phyloP scores from a whole-genome alignment of 2,113 vertebrate species.

The Gulo gulo region DNA sequence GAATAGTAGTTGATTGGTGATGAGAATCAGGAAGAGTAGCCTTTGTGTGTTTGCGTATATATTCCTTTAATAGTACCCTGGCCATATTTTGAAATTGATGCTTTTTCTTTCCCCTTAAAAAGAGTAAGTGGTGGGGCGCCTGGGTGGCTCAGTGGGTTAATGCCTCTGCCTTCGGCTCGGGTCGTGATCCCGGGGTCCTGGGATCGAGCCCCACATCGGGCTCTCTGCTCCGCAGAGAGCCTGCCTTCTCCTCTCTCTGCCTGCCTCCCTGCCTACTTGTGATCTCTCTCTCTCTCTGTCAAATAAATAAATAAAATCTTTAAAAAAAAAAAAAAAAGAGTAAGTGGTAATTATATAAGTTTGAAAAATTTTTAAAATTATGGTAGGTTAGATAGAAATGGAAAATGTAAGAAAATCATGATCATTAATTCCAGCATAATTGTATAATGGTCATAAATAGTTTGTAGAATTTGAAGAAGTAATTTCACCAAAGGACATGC shows the following conservation, averaged over 20 bases:
- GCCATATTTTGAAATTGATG: neutral
- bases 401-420: neutral
- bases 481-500: neutral
- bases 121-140: neutral
- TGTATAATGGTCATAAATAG: neutral
- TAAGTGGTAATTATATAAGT: neutral
- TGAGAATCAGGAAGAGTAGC: neutral
- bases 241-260: too few species aligned
- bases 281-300: too few species aligned
- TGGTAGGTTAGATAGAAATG: conserved; percentile 12
- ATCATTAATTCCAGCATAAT: neutral
- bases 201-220: too few species aligned
- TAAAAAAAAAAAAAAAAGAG: too few species aligned
- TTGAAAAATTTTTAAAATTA: neutral
- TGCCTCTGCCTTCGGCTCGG: too few species aligned
- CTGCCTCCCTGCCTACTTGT: too few species aligned
- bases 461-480: neutral
- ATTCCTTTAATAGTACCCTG: neutral
- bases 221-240: too few species aligned
- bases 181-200: too few species aligned
- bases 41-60: neutral
- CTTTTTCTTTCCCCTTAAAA: neutral
- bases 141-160: too few species aligned
- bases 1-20: neutral
- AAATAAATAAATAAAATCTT: too few species aligned